Conservation (phyloP, 1,140 invertebrate species). For the Cydia splendana region DNA sequence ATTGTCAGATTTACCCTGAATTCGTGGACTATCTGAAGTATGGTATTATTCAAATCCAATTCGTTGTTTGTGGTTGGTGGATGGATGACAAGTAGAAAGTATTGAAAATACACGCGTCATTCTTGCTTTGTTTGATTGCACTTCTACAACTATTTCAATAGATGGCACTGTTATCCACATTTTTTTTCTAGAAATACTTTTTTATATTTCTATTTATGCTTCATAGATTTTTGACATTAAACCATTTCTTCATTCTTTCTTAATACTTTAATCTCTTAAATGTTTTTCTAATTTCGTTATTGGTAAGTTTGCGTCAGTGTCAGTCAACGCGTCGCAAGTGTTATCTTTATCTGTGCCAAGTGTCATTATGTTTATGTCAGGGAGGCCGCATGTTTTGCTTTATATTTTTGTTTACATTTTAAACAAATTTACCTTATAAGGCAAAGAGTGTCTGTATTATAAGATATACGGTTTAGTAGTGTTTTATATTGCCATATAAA, state of each 20-base stretch:
- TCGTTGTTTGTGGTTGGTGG: constrained; percentile 62
- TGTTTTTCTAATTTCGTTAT: too few relatives aligned
- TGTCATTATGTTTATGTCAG: constrained; percentile 18
- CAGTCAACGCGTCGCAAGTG: too few relatives aligned
- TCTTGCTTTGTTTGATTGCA: constrained; percentile 36
- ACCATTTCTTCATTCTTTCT: too few relatives aligned
- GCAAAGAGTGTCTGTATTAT: background rate
- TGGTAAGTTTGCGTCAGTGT: too few relatives aligned
- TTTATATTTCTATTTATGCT: too few relatives aligned
- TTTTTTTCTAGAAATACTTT: too few relatives aligned
- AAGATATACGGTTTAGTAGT: background rate
- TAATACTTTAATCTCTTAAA: too few relatives aligned
- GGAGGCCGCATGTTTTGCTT: constrained; percentile 50
- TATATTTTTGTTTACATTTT: constrained; percentile 33
- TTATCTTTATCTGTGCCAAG: too few relatives aligned
- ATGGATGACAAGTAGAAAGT: constrained; percentile 70
- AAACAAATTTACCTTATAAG: constrained; percentile 14
- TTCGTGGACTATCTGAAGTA: background rate
- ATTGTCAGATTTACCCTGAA: background rate
- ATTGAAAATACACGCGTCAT: constrained; percentile 79
- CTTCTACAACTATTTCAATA: constrained; percentile 29
- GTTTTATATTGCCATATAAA: constrained; percentile 3
- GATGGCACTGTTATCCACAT: constrained; percentile 35
- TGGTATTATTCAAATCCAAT: constrained; percentile 6
- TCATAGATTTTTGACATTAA: too few relatives aligned